Evolutionary conservation across 2,797 vertebrate genomes (phyloP).

Genomic region (Rhodeus uyekii): DNA sequence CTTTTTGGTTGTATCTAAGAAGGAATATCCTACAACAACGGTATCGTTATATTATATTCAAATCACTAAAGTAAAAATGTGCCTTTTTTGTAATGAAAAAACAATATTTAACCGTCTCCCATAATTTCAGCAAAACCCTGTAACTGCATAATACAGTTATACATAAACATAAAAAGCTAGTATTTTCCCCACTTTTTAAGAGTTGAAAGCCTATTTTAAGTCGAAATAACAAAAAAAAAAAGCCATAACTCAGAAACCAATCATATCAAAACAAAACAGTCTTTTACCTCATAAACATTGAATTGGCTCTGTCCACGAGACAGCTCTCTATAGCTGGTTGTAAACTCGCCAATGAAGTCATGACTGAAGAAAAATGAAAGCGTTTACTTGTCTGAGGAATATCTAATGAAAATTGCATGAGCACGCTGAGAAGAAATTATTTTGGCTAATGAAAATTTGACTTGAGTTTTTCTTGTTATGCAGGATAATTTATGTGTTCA

Average conservation of each 20-base stretch:
- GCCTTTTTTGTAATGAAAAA: neutral
- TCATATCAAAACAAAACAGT: neutral
- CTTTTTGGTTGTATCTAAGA: neutral
- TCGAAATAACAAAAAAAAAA: neutral
- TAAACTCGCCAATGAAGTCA: conserved; percentile 94
- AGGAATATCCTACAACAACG: neutral
- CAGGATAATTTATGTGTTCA: neutral
- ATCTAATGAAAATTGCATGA: neutral
- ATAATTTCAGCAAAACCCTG: neutral
- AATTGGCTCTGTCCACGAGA: conserved; percentile 93
- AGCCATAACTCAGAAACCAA: neutral
- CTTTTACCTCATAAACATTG: conserved; percentile 90
- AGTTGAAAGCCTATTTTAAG: neutral
- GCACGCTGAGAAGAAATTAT: conserved; percentile 2
- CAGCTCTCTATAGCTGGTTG: conserved; percentile 93
- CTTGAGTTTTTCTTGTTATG: conserved; percentile 17
- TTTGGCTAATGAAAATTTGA: conserved; percentile 2
- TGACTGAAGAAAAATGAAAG: conserved; percentile 74
- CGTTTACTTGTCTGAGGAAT: neutral
- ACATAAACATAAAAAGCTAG: neutral
- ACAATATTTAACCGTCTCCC: neutral
- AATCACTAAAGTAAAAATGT: neutral
- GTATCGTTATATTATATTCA: no score
- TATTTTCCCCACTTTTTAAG: neutral
- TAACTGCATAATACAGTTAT: neutral